Evolutionary conservation across 2,113 vertebrate species (phyloP).

Genomic region (Verasper variegatus): DNA sequence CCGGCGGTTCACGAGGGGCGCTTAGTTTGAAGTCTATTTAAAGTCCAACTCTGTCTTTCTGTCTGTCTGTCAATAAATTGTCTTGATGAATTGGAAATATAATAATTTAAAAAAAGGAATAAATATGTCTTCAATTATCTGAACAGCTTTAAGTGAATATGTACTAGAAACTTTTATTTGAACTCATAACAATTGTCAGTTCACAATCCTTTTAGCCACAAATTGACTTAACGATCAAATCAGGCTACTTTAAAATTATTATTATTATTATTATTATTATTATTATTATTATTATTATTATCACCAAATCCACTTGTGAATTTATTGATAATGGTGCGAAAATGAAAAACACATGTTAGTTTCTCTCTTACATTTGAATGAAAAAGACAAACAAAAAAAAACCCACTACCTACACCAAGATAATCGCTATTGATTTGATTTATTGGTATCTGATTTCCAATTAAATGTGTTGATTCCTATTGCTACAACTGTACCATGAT

Average conservation of each 20-base stretch:
- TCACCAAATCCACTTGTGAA: too few relatives aligned
- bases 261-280: too few relatives aligned
- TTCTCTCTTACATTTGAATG: background rate
- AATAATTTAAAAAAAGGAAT: too few relatives aligned
- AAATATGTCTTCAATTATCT: too few relatives aligned
- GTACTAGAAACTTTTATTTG: background rate
- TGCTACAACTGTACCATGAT: background rate
- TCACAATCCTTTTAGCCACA: too few relatives aligned
- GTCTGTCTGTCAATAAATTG: background rate
- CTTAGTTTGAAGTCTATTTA: constrained; percentile 19
- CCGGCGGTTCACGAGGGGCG: constrained; percentile 30
- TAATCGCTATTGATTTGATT: background rate
- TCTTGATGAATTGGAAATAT: too few relatives aligned
- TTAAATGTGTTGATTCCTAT: background rate
- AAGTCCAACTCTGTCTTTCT: background rate
- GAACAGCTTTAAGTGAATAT: background rate
- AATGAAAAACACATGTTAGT: background rate
- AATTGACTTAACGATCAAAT: too few relatives aligned
- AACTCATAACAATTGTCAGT: background rate
- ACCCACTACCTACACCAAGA: too few relatives aligned
- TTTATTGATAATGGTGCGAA: too few relatives aligned
- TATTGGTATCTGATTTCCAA: background rate
- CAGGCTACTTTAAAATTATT: too few relatives aligned
- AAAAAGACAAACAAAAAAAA: too few relatives aligned
- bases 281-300: too few relatives aligned